Evolutionary conservation across 2,797 vertebrate genomes (phyloP).

Genomic region (Triplophysa yarkandensis): DNA sequence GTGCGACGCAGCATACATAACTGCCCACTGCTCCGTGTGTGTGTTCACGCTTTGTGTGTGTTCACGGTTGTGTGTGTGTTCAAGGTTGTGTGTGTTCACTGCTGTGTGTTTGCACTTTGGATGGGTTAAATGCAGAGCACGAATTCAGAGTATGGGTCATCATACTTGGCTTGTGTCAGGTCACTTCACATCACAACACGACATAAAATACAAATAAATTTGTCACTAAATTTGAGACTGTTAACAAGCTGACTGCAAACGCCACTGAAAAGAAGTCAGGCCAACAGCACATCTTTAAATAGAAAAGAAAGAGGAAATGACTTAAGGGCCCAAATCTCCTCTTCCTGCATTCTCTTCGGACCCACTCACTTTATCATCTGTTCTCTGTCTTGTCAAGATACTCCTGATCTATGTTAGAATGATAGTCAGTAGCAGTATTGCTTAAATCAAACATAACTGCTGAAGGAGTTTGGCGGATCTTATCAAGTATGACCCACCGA

Average conservation of each 20-base stretch:
- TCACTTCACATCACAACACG: too few species aligned
- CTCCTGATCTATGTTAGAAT: not conserved
- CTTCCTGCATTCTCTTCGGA: slow-evolving; percentile 8
- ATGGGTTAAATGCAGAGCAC: too few species aligned
- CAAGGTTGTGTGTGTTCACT: too few species aligned
- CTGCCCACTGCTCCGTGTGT: too few species aligned
- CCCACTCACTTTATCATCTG: not conserved
- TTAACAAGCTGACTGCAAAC: slow-evolving; percentile 35
- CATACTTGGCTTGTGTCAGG: too few species aligned
- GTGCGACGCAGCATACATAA: too few species aligned
- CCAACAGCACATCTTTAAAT: slow-evolving; percentile 8
- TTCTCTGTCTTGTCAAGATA: slow-evolving; percentile 1
- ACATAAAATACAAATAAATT: slow-evolving; percentile 11
- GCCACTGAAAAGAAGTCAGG: slow-evolving; percentile 13
- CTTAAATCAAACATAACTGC: slow-evolving; percentile 7
- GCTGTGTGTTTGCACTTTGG: too few species aligned
- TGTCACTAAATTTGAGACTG: too few species aligned
- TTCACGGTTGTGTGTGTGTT: too few species aligned
- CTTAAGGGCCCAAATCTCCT: not conserved
- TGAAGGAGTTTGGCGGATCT: not conserved
- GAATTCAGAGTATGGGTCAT: too few species aligned
- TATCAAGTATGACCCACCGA: slow-evolving; percentile 13
- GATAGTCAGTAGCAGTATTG: slow-evolving; percentile 5
- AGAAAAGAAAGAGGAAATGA: slow-evolving; percentile 35
- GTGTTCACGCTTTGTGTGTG: too few species aligned